These are phyloP conservation scores for Panorpa germanica DNA, from an alignment of 2,888 invertebrate genomes.

Conservation along the genomic window DNA sequence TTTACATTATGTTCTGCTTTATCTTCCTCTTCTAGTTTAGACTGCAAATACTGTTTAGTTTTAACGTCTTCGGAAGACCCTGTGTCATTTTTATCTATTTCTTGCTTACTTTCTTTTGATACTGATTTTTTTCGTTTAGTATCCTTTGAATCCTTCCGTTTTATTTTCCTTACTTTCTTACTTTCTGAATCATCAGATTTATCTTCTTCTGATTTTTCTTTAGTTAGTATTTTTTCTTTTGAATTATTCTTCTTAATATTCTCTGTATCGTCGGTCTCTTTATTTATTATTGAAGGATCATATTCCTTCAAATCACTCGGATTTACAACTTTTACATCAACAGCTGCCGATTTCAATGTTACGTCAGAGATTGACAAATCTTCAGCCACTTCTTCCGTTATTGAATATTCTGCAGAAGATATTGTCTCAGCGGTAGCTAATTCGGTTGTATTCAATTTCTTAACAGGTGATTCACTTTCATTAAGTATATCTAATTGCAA, in stretches of 20 bases:
- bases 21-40: no score
- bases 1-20: no score
- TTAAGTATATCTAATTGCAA: no score
- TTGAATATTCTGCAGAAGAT: no score
- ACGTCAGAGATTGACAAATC: no score
- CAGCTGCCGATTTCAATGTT: no score
- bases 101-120: constrained; percentile 9
- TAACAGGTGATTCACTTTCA: no score
- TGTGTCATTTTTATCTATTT: constrained; percentile 11
- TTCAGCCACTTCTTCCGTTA: no score
- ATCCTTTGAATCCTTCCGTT: constrained; percentile 9
- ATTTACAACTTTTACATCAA: no score
- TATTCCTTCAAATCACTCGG: no score
- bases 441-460: no score
- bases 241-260: constrained; percentile 14
- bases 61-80: constrained; percentile 11
- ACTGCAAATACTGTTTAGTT: constrained; percentile 10
- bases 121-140: constrained; percentile 9
- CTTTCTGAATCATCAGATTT: constrained; percentile 11
- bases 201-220: constrained; percentile 12
- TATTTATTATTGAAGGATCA: constrained; percentile 9
- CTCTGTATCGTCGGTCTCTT: constrained; percentile 12
- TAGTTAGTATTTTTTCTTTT: constrained; percentile 11
- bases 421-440: no score
- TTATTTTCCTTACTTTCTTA: constrained; percentile 11